Conservation (phyloP, 2,888 invertebrate species). For the Baccha elongata region DNA sequence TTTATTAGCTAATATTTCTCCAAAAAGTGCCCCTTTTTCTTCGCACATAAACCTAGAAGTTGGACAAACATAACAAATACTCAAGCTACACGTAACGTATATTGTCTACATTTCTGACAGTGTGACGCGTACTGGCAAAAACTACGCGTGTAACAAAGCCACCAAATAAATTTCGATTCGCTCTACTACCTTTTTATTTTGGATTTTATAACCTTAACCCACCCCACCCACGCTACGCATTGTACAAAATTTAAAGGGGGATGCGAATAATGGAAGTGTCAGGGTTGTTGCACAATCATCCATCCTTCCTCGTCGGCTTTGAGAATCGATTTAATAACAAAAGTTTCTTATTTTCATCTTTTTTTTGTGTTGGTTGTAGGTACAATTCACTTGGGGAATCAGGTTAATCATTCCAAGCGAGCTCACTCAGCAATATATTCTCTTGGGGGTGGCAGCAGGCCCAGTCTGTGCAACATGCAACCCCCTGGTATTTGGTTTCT, state of each 20-base stretch:
- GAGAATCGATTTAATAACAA: conserved; percentile 69
- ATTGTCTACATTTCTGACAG: conserved; percentile 20
- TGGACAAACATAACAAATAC: conserved; percentile 25
- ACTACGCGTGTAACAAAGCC: conserved; percentile 44
- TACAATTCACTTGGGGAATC: conserved; percentile 74
- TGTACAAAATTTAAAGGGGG: conserved; percentile 22
- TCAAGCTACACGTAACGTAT: conserved; percentile 16
- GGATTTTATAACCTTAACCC: background rate
- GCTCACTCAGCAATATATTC: conserved; percentile 56
- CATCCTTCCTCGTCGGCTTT: conserved; percentile 35
- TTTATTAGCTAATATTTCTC: conserved; percentile 51
- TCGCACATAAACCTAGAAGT: conserved; percentile 1
- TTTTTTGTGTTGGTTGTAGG: conserved; percentile 30
- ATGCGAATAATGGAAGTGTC: conserved; percentile 47
- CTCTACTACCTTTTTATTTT: conserved; percentile 26
- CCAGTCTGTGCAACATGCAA: conserved; percentile 25
- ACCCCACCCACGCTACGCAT: conserved; percentile 1
- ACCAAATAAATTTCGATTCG: conserved; percentile 56
- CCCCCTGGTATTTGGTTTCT: conserved; percentile 12
- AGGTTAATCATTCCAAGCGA: conserved; percentile 75
- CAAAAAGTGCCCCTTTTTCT: background rate
- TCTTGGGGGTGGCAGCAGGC: conserved; percentile 45
- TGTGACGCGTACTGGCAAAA: conserved; percentile 49
- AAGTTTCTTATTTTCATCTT: conserved; percentile 44
- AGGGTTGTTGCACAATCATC: conserved; percentile 63